Evolutionary conservation across 2,113 vertebrate species (phyloP).

Genomic region (Catagonus wagneri): DNA sequence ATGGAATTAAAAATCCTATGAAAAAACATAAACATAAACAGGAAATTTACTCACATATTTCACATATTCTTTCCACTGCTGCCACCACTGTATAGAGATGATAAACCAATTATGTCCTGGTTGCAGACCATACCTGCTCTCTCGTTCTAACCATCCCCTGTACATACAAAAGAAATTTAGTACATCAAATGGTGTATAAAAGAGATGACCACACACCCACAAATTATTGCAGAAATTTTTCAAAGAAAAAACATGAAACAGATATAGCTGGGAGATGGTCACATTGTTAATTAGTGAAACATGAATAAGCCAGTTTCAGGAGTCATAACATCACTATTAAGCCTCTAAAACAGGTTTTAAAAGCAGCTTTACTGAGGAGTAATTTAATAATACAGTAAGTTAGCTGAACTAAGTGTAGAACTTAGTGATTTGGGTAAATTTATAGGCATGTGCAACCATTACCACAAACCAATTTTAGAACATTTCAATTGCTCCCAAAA

Average conservation of each 20-base stretch:
- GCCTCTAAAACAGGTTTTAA: background rate
- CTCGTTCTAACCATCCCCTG: constrained; percentile 98
- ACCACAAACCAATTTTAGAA: constrained; percentile 30
- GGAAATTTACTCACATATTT: constrained; percentile 95
- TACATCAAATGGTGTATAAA: constrained; percentile 13
- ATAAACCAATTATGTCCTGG: constrained; percentile 98
- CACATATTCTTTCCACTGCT: constrained; percentile 98
- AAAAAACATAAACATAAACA: constrained; percentile 21
- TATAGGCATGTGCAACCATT: background rate
- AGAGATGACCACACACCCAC: background rate
- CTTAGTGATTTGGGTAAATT: constrained; percentile 10
- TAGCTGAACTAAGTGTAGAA: constrained; percentile 6
- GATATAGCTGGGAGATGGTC: background rate
- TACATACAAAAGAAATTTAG: constrained; percentile 67
- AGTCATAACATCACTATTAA: background rate
- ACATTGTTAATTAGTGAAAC: constrained; percentile 11
- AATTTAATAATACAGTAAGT: constrained; percentile 22
- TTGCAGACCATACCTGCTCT: constrained; percentile 97
- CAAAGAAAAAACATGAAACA: constrained; percentile 43
- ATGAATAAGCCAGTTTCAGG: constrained; percentile 18
- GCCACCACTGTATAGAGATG: constrained; percentile 99
- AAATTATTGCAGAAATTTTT: background rate
- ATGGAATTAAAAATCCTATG: constrained; percentile 12
- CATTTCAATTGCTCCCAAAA: constrained; percentile 5
- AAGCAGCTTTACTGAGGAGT: background rate